Conservation (phyloP, 2,797 vertebrate species). For the Cossypha niveicapilla region DNA sequence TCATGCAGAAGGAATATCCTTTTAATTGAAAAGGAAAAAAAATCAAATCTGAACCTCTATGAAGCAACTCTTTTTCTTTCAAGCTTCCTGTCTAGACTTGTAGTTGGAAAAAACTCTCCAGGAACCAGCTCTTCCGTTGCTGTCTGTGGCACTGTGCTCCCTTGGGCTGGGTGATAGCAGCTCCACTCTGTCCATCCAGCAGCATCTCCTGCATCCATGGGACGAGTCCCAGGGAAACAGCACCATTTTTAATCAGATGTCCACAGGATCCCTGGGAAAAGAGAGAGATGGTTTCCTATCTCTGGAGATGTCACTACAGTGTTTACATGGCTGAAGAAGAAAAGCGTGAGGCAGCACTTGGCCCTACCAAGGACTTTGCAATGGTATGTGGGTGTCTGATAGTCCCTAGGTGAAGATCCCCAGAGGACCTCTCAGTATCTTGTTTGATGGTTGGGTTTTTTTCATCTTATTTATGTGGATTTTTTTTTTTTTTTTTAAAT, state of each 20-base stretch:
- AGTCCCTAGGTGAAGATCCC: background rate
- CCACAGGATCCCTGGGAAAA: background rate
- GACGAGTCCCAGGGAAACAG: background rate
- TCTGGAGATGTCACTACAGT: background rate
- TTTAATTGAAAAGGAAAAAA: slow-evolving; percentile 1
- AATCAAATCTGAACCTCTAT: background rate
- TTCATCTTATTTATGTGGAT: background rate
- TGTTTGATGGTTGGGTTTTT: background rate
- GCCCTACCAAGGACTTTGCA: background rate
- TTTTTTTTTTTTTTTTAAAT: background rate
- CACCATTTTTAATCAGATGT: background rate
- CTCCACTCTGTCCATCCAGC: rapidly evolving
- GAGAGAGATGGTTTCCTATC: background rate
- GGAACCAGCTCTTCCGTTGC: background rate
- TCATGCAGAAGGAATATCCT: slow-evolving; percentile 1
- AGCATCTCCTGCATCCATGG: background rate
- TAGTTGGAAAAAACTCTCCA: slow-evolving; percentile 2
- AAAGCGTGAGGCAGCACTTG: background rate
- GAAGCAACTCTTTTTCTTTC: slow-evolving; percentile 25
- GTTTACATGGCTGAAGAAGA: background rate
- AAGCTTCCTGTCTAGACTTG: slow-evolving; percentile 67
- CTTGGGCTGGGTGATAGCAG: background rate
- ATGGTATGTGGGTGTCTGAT: slow-evolving; percentile 2
- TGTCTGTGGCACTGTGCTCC: background rate
- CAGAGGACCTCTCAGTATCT: background rate